These are phyloP conservation scores for Tokudaia tokunoshimensis DNA, from an alignment of 2,797 vertebrate genomes.

Conservation along the genomic window DNA sequence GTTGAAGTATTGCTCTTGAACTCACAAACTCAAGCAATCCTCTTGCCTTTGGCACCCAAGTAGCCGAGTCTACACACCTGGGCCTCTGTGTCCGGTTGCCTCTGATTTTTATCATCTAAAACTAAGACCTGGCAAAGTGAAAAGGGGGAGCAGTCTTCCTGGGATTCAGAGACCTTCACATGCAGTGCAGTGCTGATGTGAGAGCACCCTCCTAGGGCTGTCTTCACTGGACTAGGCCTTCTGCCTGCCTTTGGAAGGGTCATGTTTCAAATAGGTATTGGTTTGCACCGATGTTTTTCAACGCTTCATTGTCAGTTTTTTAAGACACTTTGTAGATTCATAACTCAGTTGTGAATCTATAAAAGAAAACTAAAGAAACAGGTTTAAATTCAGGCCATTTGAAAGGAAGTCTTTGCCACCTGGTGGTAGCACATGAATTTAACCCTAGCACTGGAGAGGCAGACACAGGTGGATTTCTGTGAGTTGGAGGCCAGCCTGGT, in stretches of 20 bases:
- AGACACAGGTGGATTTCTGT: neutral
- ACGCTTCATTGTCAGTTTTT: neutral
- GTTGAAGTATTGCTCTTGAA: neutral
- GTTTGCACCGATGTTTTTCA: neutral
- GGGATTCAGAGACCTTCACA: neutral
- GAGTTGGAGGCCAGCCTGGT: neutral
- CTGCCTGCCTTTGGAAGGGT: neutral
- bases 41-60: neutral
- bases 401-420: neutral
- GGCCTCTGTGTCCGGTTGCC: neutral
- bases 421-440: neutral
- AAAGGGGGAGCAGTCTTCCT: neutral
- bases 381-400: neutral
- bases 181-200: neutral
- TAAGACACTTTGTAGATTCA: neutral
- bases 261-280: slow-evolving; percentile 15
- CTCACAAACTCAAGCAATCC: neutral
- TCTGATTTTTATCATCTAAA: slow-evolving; percentile 58
- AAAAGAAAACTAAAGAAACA: slow-evolving; percentile 34
- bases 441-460: neutral
- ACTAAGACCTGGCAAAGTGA: slow-evolving; percentile 44
- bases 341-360: neutral
- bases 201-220: neutral
- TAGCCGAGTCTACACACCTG: neutral
- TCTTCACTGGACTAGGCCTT: neutral